Evolutionary conservation across 2,797 vertebrate genomes (phyloP).

Genomic region (Myotis findleyi): DNA sequence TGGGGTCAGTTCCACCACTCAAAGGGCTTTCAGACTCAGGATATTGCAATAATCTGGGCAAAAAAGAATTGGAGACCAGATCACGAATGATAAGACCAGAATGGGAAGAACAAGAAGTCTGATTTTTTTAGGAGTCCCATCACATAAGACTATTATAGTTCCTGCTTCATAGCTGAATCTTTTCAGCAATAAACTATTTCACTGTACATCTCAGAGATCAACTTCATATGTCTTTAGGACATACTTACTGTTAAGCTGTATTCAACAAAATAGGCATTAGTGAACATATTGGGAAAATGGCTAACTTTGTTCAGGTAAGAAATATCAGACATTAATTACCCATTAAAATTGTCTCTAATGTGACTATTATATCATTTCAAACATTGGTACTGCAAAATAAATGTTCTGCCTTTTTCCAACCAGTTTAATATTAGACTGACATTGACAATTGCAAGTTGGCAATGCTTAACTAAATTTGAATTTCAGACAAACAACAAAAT

Average conservation of each 20-base stretch:
- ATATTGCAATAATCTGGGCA: background rate
- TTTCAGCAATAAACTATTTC: background rate
- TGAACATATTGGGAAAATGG: background rate
- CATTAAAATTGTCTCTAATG: slow-evolving; percentile 2
- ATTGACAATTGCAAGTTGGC: background rate
- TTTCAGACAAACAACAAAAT: background rate
- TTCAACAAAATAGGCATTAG: background rate
- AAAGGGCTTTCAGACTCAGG: background rate
- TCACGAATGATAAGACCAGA: background rate
- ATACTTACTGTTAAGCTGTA: background rate
- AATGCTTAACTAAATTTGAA: background rate
- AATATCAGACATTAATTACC: background rate
- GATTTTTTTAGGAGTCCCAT: background rate
- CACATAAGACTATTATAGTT: background rate
- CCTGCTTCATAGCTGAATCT: background rate
- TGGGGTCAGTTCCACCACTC: background rate
- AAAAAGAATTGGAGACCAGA: background rate
- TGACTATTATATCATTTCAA: slow-evolving; percentile 28
- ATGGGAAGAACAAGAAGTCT: background rate
- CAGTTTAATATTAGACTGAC: background rate
- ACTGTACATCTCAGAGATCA: background rate
- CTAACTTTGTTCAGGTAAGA: background rate
- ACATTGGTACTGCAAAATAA: background rate
- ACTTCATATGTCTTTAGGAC: background rate
- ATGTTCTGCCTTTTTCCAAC: background rate